These are phyloP conservation scores for Agrochola lota DNA, from an alignment of 2,888 invertebrate genomes.

Conservation along the genomic window DNA sequence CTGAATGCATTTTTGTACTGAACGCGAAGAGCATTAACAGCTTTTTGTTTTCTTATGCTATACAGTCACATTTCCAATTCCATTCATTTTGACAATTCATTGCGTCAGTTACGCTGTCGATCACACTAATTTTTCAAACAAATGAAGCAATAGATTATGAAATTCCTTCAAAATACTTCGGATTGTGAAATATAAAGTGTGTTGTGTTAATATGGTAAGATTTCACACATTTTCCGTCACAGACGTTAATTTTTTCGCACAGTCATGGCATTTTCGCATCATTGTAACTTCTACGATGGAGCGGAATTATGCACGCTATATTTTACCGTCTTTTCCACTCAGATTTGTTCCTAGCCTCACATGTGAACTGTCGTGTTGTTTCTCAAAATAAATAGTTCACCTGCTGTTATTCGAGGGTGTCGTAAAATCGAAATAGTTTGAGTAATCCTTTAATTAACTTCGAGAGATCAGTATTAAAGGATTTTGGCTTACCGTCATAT, in stretches of 20 bases:
- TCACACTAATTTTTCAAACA: no score
- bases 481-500: background rate
- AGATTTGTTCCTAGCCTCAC: background rate
- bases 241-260: background rate
- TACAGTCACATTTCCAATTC: no score
- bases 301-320: background rate
- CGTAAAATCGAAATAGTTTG: background rate
- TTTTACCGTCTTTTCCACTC: no score
- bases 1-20: no score
- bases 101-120: no score
- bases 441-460: conserved; percentile 9
- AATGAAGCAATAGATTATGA: background rate
- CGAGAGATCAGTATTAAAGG: background rate
- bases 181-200: no score
- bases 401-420: background rate
- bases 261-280: background rate
- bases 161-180: background rate
- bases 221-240: background rate
- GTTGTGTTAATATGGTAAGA: no score
- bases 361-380: background rate
- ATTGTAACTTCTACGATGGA: background rate
- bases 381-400: background rate
- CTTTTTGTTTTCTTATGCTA: no score
- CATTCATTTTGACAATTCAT: no score
- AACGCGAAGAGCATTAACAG: no score